Conservation (phyloP, 2,797 vertebrate genomes). For the Chloroceryle inda region DNA sequence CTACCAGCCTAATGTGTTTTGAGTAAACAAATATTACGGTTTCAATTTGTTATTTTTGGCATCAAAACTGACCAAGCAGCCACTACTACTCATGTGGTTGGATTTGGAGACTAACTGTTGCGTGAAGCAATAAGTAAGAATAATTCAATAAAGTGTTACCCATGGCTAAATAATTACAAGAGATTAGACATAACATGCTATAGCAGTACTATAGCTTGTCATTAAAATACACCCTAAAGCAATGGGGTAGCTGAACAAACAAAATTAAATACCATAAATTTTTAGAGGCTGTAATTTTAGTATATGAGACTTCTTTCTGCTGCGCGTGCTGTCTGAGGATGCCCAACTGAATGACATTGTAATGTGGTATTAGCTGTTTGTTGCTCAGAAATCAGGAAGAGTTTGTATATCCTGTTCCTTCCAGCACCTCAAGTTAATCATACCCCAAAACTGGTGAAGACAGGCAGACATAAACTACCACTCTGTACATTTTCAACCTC, state of each 20-base stretch:
- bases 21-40: constrained; percentile 64
- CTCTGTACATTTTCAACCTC: neutral
- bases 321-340: neutral
- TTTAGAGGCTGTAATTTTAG: neutral
- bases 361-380: neutral
- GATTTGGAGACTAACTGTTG: neutral
- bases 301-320: neutral
- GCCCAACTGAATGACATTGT: neutral
- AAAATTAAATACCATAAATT: neutral
- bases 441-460: neutral
- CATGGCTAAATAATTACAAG: neutral
- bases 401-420: neutral
- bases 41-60: constrained; percentile 60
- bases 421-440: neutral
- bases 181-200: neutral
- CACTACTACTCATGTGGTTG: neutral
- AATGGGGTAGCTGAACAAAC: neutral
- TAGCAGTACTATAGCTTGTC: neutral
- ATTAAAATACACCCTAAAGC: neutral
- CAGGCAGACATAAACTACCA: neutral
- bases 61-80: constrained; percentile 39
- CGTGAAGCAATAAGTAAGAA: constrained; percentile 3
- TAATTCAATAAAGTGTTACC: constrained; percentile 23
- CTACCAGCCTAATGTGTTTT: constrained; percentile 37
- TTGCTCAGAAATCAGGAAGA: neutral